Evolutionary conservation across 2,797 vertebrate genomes (phyloP), one percentile per base, ranked within the genome.

Genomic region (Zenarchopterus dispar): DNA sequence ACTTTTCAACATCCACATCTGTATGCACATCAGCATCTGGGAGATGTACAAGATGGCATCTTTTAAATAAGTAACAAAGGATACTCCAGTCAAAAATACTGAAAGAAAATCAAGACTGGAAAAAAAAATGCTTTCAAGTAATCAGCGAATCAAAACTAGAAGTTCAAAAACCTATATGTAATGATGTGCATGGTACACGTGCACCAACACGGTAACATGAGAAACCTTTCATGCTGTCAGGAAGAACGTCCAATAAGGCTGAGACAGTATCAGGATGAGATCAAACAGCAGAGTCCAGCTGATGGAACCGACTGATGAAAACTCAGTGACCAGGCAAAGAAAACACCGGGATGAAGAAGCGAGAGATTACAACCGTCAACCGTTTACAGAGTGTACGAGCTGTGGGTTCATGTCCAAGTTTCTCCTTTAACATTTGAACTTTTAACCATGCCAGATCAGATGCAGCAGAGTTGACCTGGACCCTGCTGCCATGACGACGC

Each of bases 1-100:
- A 92, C 93, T 91, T 93, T 94, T 89, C 92, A 91, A 94, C 92
- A 93, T 93, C 94, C 89, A 94, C 85, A 93, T 91, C 84, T 91
- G 85, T 93, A 91, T 91, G 80, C 92, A 91, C 87, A 4, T 28
- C 28, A 28, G 28, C 28, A 28, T 28, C 28, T 28, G 28, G 92
- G 88, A 93, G 88, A 93, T 92, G 91, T 80, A 82, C 91, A 85
- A 89, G 85, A 89, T 90, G 74, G 89, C 78, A 88, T 90, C 31
- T 73, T 93, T 92, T 89, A 93, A 86, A 93, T 91, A 89, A 84
- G 80, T 85, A 91, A 93, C 89, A 92, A 87, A 77, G 52, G 65
- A 78, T 33, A 54, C 41, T 60, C 75, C 73, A 87, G 91, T 91
- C 88, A 90, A 80, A 90, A 88, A 84, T 73, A 92, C 86, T 67